Percentiles rank a stretch among this genome's conserved stretches.
Conservation (phyloP, 2,113 vertebrate genomes). For the Ammodramus savannarum region DNA sequence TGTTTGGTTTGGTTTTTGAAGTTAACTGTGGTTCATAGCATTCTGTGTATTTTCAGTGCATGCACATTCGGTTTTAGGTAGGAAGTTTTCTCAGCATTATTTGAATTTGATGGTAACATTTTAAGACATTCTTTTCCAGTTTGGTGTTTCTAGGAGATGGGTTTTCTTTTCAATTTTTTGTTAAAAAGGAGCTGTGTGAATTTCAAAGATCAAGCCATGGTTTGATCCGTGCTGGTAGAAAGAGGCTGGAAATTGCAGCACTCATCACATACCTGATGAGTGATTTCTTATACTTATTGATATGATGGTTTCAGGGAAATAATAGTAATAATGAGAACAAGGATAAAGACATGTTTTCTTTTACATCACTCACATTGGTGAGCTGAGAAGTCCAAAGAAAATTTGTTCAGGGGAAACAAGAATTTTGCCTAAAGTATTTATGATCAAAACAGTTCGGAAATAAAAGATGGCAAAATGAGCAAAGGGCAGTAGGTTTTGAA, state of each 20-base stretch:
- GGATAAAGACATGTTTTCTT: constrained; percentile 13
- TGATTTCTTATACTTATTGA: constrained; percentile 76
- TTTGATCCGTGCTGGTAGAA: constrained; percentile 80
- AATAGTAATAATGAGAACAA: not conserved
- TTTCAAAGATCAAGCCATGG: constrained; percentile 65
- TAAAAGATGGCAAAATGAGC: constrained; percentile 75
- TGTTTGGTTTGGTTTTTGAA: too few species aligned
- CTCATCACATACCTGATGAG: constrained; percentile 74
- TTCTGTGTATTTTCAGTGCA: not conserved
- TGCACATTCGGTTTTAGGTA: rapidly evolving
- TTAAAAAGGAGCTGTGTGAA: constrained; percentile 16
- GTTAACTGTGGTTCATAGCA: not conserved
- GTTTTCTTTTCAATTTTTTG: not conserved
- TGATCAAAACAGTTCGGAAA: constrained; percentile 82
- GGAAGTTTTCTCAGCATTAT: not conserved
- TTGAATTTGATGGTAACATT: not conserved
- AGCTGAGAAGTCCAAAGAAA: constrained; percentile 52
- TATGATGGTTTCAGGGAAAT: constrained; percentile 74
- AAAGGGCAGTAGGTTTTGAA: constrained; percentile 89
- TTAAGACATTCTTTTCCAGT: not conserved
- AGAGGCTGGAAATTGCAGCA: constrained; percentile 74
- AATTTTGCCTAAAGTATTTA: constrained; percentile 83
- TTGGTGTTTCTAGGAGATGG: not conserved
- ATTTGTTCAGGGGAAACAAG: constrained; percentile 57
- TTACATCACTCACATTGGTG: constrained; percentile 31